Base-by-base conservation (phyloP, 1,140 invertebrate species). In the Drosophila auraria region DNA sequence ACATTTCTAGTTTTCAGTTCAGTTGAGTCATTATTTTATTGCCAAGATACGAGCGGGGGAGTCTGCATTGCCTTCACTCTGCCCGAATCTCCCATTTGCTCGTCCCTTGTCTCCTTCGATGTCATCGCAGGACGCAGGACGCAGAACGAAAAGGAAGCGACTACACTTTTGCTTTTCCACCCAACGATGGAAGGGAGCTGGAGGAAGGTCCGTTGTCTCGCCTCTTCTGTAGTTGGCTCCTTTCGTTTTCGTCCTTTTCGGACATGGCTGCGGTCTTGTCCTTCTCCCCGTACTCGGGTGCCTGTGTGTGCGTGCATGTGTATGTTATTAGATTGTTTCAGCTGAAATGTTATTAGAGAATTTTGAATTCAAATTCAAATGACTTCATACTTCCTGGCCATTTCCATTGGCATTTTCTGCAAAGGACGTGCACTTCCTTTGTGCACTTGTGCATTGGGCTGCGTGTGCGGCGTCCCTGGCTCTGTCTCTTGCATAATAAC, bases 11-110 rank as follows among this genome's bases (percentile, higher is more conserved):
- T 90, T 90, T 90, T 91, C 86, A 90, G 86, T 90, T 90, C 86
- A 90, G 86, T 90, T 90, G 86, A 90, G 86, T 90, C 86, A 90
- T 90, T 90, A 90, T 90, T 90, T 90, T 90, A 91, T 91, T 91
- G 87, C 83, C 87, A 87, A 91, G 87, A 91, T 82, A 91, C 83
- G 80, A 70, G 77, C 62, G 65, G 65, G 62, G 62, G 30, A 60
- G 40, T 74, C 68, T 84, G 86, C 71, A 81, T 70, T 78, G 75
- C 83, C 76, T 73, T 25, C 8, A 38, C 33, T 40, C 63, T 33
- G 20, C 63, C 23, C 25, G 9, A 25, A 11, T 27, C 44, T 33
- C 14, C 36, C 20, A 57, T 33, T 20, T 23, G 7, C 36, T 9
- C 17, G 9, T 9, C 20, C 38, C 66, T 33, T 17, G 25, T 12